A percentile compares a stretch with the other conserved stretches of the same genome.
Conservation (phyloP, 2,888 invertebrate species). For the Strigamia transsilvanica region DNA sequence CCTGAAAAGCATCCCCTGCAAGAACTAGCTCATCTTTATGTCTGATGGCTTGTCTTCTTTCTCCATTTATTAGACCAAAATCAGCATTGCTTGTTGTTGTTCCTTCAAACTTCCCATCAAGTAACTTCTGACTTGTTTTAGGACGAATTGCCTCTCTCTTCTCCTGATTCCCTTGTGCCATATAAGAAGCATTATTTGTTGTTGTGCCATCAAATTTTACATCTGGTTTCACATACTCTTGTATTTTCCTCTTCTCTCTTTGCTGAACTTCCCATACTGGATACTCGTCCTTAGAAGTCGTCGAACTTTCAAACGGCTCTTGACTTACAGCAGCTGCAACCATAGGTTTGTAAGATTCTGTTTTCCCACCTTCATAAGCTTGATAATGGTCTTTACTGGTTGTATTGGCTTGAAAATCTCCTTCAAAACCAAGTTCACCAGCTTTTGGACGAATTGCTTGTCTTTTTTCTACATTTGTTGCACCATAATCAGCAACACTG, state of each 20-base stretch:
- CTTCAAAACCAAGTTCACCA: background rate
- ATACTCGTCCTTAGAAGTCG: no score
- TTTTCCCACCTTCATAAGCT: background rate
- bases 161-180: background rate
- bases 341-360: background rate
- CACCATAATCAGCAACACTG: background rate
- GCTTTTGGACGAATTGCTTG: constrained; percentile 11
- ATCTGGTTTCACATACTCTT: background rate
- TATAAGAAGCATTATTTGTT: constrained; percentile 57
- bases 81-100: background rate
- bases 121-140: background rate
- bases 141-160: constrained; percentile 9
- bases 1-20: background rate
- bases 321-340: background rate
- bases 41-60: background rate
- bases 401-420: constrained; percentile 32
- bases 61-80: background rate
- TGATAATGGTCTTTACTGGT: constrained; percentile 13
- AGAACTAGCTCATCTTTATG: constrained; percentile 5
- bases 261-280: background rate
- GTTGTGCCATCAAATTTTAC: background rate
- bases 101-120: background rate
- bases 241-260: constrained; percentile 5
- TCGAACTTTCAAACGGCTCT: constrained; percentile 1
- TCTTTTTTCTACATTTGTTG: background rate